Base-by-base conservation (phyloP, 2,888 invertebrate species). In the Laothoe populi region DNA sequence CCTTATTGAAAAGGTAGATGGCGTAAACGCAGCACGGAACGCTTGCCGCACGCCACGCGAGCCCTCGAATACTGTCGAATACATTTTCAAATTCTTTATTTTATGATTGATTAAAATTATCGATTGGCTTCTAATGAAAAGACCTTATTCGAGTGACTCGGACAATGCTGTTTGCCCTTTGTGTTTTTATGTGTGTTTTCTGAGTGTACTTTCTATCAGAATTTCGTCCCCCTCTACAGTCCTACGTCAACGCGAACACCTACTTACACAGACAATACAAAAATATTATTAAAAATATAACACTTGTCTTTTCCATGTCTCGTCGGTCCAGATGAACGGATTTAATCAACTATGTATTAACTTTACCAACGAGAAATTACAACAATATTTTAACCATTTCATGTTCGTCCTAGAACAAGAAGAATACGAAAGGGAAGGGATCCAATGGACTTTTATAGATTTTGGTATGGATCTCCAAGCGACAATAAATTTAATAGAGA, bases 261-360 rank as follows among this genome's bases (percentile, higher is more conserved):
- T 3, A 48, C 19, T 23, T 42, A 53, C 16, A 46, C 10, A 45
- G n/a, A 61, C 62, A 60, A 45, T 59, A 44, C 53, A 62, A 66
- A 57, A 59, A 67, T 62, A 71, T 60, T 64, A 62, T 72, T 66
- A 67, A 67, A 61, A 59, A 46, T 48, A 72, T 67, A 45, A 77
- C 71, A 72, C 79, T 78, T 78, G 74, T 87, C 73, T 85, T 87
- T 89, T 89, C 66, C 79, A 81, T 83, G 80, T 81, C 69, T 74
- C 72, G 74, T 78, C 77, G 77, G 73, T 75, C 78, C 95, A 98
- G 98, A 96, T 95, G 94, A 98, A 98, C 94, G 96, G 97, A 86
- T 98, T 98, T 95, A 98, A 98, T 94, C 98, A 98, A 93, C 95
- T 98, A 86, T 98, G 98, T 95, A 97, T 98, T 95, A 98, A 98